Percentiles rank a stretch among this genome's conserved stretches.
Conservation (phyloP, 2,113 vertebrate species). For the Bambusicola thoracicus region DNA sequence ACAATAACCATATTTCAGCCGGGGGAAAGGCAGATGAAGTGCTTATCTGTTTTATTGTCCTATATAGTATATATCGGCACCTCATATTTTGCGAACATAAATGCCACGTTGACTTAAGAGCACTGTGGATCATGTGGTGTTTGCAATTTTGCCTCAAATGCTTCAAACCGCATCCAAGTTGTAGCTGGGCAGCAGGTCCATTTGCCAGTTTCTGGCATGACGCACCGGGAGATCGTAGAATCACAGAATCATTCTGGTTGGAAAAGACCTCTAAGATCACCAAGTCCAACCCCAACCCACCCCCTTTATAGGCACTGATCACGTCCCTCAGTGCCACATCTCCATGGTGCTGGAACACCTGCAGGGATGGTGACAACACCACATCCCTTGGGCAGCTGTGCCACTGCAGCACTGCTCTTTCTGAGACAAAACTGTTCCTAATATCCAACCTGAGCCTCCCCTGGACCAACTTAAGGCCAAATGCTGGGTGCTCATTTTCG, state of each 20-base stretch:
- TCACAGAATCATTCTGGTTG: too few species aligned
- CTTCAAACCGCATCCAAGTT: background rate
- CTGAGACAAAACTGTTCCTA: too few species aligned
- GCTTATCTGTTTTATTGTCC: constrained; percentile 53
- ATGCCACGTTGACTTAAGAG: constrained; percentile 54
- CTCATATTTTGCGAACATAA: constrained; percentile 60
- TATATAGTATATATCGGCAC: constrained; percentile 21
- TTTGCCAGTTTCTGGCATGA: constrained; percentile 19
- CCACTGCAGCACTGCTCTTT: too few species aligned
- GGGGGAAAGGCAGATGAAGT: constrained; percentile 43
- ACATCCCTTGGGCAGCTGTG: too few species aligned
- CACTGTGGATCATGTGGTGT: constrained; percentile 38
- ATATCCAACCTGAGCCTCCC: too few species aligned
- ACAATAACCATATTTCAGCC: constrained; percentile 58
- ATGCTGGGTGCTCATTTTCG: accelerated
- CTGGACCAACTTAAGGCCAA: too few species aligned
- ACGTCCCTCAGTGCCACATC: too few species aligned
- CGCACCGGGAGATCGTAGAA: background rate
- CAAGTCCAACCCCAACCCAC: too few species aligned
- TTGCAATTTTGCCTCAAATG: background rate
- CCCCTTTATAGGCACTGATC: too few species aligned
- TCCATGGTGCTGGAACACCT: too few species aligned
- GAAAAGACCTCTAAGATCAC: too few species aligned
- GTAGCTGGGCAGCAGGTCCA: background rate
- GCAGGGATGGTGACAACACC: too few species aligned